Evolutionary conservation across 2,888 invertebrate genomes (phyloP).

Genomic region (Hydroisotoma schaefferi): DNA sequence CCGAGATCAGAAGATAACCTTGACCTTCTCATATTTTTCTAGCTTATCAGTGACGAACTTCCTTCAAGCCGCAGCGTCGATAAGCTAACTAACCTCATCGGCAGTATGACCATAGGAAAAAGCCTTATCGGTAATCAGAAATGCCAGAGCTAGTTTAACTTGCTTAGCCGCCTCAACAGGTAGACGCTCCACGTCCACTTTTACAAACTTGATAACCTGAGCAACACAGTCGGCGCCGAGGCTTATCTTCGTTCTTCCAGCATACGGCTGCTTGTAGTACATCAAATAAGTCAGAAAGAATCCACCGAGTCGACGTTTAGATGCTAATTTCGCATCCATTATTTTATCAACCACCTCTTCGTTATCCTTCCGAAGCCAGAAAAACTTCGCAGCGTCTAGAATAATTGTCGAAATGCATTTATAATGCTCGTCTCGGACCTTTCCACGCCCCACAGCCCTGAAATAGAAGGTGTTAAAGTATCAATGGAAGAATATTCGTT

Average conservation of each 20-base stretch:
- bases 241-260: conserved; percentile 18
- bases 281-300: conserved; percentile 37
- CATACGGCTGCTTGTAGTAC: conserved; percentile 34
- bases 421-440: conserved; percentile 34
- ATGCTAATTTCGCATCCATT: conserved; percentile 11
- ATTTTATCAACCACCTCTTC: neutral
- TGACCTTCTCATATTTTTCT: no score
- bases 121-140: neutral
- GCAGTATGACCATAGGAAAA: neutral
- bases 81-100: neutral
- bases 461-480: no score
- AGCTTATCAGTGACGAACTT: neutral
- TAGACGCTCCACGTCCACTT: neutral
- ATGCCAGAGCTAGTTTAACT: neutral
- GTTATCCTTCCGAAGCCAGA: conserved; percentile 19
- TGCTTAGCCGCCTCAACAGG: neutral
- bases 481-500: no score
- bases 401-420: conserved; percentile 22
- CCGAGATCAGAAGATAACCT: no score
- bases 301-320: conserved; percentile 31
- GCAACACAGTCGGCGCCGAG: conserved; percentile 1
- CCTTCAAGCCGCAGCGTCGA: neutral
- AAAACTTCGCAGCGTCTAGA: conserved; percentile 22
- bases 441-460: conserved; percentile 33
- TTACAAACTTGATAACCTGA: neutral